These are phyloP conservation scores for Anastrepha obliqua DNA, from an alignment of 1,140 invertebrate species.

Conservation along the genomic window DNA sequence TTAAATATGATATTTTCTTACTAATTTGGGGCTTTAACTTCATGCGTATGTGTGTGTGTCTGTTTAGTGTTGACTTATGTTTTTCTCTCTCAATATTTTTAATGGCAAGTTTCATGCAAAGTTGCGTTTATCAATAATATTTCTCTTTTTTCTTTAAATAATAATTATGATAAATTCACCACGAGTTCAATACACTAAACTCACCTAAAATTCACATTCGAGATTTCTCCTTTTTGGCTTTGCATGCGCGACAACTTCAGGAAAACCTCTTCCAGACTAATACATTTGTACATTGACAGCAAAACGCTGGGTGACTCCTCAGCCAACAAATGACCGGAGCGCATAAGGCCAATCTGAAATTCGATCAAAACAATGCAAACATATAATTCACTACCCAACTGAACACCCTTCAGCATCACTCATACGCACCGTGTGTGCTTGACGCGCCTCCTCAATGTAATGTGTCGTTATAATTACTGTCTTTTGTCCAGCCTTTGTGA, in stretches of 20 bases:
- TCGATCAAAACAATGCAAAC: slow-evolving; percentile 36
- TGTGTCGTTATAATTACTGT: slow-evolving; percentile 96
- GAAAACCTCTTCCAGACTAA: slow-evolving; percentile 94
- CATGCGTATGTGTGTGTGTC: background rate
- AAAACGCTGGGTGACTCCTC: slow-evolving; percentile 92
- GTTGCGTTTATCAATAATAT: background rate
- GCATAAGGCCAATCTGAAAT: slow-evolving; percentile 93
- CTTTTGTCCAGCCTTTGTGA: slow-evolving; percentile 87
- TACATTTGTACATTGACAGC: slow-evolving; percentile 87
- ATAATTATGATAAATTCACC: background rate
- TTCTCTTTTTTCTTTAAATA: too few relatives aligned
- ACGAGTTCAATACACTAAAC: slow-evolving; percentile 26
- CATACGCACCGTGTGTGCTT: slow-evolving; percentile 86
- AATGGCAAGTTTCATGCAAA: background rate
- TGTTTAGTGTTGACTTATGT: background rate
- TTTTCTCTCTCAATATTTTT: background rate
- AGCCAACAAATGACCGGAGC: slow-evolving; percentile 91
- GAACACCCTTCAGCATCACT: background rate
- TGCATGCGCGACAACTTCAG: slow-evolving; percentile 86
- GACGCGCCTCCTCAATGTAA: slow-evolving; percentile 94
- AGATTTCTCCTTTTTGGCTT: slow-evolving; percentile 74
- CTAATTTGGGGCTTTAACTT: background rate
- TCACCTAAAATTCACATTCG: slow-evolving; percentile 73
- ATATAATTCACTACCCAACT: background rate
- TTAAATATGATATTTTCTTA: too few relatives aligned